Evolutionary conservation across 2,797 vertebrate genomes (phyloP).

Genomic region (Argentina silus): DNA sequence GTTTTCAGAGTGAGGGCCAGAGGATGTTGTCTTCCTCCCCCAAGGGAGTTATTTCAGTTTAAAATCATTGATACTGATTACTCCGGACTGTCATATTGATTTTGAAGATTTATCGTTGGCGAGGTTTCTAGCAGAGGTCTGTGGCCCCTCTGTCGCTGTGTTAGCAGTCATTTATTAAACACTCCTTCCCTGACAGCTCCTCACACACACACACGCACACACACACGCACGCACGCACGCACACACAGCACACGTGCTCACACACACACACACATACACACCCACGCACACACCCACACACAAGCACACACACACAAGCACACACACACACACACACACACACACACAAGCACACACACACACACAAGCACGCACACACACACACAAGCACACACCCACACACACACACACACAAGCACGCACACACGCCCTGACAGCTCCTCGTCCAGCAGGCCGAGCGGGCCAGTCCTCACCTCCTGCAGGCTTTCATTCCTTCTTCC

Average conservation of each 20-base stretch:
- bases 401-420: background rate
- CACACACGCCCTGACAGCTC: background rate
- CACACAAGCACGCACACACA: too few relatives aligned
- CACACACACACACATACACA: background rate
- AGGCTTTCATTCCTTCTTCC: too few relatives aligned
- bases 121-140: conserved; percentile 63
- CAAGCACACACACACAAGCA: too few relatives aligned
- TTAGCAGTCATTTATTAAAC: conserved; percentile 78
- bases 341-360: too few relatives aligned
- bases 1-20: conserved; percentile 58
- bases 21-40: conserved; percentile 68
- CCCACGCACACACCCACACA: too few relatives aligned
- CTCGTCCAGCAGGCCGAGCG: too few relatives aligned
- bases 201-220: conserved; percentile 14
- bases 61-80: conserved; percentile 83
- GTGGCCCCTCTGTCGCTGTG: conserved; percentile 59
- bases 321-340: too few relatives aligned
- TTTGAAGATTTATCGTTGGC: conserved; percentile 78
- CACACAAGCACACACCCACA: too few relatives aligned
- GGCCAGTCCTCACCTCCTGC: too few relatives aligned
- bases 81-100: conserved; percentile 79
- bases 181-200: conserved; percentile 64
- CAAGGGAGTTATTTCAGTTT: conserved; percentile 70
- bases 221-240: too few relatives aligned
- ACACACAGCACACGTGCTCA: background rate